Base-by-base conservation (phyloP, 2,113 vertebrate species). In the Embiotoca jacksoni region DNA sequence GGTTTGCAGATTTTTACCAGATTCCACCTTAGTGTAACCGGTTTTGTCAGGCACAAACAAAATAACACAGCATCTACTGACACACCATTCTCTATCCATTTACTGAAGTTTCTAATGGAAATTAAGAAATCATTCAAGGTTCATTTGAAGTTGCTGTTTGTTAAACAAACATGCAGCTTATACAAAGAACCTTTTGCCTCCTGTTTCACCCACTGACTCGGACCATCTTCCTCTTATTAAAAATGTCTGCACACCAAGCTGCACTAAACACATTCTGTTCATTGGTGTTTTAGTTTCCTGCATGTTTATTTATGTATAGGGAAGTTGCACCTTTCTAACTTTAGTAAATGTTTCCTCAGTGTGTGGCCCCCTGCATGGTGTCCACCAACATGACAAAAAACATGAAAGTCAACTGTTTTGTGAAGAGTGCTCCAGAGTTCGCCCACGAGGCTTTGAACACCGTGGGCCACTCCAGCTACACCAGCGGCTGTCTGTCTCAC, bases 401-500 rank as follows among this genome's bases (percentile, higher is more conserved):
- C n/a, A 0, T 72, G 0, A 7, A 44, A 0, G 60, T 36, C 14
- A 91, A 67, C 63, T 15, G 47, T 35, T n/a, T 93, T 0, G 62
- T 95, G 15, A 91, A 93, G 86, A 90, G 58, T 1, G 56, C 94
- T 0, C 15, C 91, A 0, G 85, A 49, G 0, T 96, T 88, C 6
- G 94, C 75, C 39, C 16, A 14, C 3, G 90, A 94, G 13, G 95
- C 95, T 10, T 63, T 96, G 68, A 94, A 96, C 91, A 96, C 95
- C 0, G 94, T 95, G 39, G 95, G 94, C 8, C 81, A 94, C 88
- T 88, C 91, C 65, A 91, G 23, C 33, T 89, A 88, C 80, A 95
- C 93, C 72, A 75, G 80, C 1, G 95, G 95, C 50, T 96, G 95
- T 55, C 47, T 96, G 44, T 83, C 81, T 9, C 95, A 96, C 3